Base-by-base conservation (phyloP, 1,140 invertebrate genomes). In the Cotesia typhae region DNA sequence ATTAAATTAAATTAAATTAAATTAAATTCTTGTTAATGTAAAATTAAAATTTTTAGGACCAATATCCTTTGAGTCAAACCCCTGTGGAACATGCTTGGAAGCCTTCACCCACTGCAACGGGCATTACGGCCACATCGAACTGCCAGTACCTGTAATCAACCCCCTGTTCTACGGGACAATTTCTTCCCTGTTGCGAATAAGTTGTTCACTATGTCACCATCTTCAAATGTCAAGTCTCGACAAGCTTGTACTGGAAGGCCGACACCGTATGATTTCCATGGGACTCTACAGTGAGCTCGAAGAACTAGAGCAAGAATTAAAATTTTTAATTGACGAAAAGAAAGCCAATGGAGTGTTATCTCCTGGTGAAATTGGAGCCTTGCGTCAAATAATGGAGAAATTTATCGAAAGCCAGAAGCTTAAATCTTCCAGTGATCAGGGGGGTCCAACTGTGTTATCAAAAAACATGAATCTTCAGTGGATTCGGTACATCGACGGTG, bases 101-200 rank as follows among this genome's bases (percentile, higher is more conserved):
- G 89, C 86, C 73, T 79, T 88, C n/a, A 76, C 87, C 9, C 87
- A 91, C 71, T 99, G 98, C 86, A 90, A 92, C 1, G 98, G 98
- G 3, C 98, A 99, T 87, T 93, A 97, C 87, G 98, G 98, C 0
- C 95, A 98, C 80, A 98, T 99, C 73, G 92, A 93, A 72, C 86
- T 99, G n/a, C 94, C 96, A 3, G 84, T 98, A 3, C 91, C 95
- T 5, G 93, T 97, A 1, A 92, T 96, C 55, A 99, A 99, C 90
- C 97, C 98, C 3, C 78, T 99, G 38, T 96, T 97, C 80, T 93
- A 95, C 61, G 93, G 92, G 82, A 88, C 89, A 55, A 87, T 98
- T 12, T 91, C 88, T 72, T 89, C 87, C 0, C 79, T 96, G 14
- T 87, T 96, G 35, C 90, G 90, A 76, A 85, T 92, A 3, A 88